Percentiles rank a stretch among this genome's conserved stretches.
Conservation (phyloP, 2,113 vertebrate genomes). For the Meriones unguiculatus region DNA sequence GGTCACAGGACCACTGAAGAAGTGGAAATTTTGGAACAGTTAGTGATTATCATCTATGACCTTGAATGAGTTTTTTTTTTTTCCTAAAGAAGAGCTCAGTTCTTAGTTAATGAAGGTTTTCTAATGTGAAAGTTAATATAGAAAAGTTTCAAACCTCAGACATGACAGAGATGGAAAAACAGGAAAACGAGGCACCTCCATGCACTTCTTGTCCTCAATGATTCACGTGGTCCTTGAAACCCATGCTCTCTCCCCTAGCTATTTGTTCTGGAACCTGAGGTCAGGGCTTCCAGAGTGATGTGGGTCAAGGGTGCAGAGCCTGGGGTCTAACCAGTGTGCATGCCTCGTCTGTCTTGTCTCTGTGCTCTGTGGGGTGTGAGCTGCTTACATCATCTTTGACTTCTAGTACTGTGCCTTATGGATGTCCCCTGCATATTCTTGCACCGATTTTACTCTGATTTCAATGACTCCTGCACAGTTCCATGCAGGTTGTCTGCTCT, state of each 20-base stretch:
- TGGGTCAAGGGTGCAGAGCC: not conserved
- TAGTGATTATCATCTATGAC: not conserved
- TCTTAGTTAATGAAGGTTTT: not conserved
- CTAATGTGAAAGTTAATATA: not conserved
- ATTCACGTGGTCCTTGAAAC: too few species aligned
- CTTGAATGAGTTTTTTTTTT: not conserved
- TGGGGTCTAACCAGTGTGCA: rapidly evolving
- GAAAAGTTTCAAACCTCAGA: not conserved
- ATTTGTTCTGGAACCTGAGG: not conserved
- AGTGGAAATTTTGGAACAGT: not conserved
- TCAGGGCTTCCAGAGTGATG: too few species aligned
- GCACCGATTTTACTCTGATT: not conserved
- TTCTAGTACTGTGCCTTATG: too few species aligned
- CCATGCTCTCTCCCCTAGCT: not conserved
- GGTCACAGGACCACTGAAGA: not conserved
- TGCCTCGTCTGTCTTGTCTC: not conserved
- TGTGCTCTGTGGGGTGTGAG: rapidly evolving
- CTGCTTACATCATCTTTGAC: rapidly evolving
- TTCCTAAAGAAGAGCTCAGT: not conserved
- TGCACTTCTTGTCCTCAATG: rapidly evolving
- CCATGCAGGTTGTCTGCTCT: not conserved
- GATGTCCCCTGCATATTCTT: too few species aligned
- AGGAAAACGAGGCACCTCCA: not conserved
- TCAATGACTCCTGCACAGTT: not conserved
- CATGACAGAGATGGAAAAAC: not conserved